Base-by-base conservation (phyloP, 2,888 invertebrate genomes). In the Xestoiulus laeticollis region DNA sequence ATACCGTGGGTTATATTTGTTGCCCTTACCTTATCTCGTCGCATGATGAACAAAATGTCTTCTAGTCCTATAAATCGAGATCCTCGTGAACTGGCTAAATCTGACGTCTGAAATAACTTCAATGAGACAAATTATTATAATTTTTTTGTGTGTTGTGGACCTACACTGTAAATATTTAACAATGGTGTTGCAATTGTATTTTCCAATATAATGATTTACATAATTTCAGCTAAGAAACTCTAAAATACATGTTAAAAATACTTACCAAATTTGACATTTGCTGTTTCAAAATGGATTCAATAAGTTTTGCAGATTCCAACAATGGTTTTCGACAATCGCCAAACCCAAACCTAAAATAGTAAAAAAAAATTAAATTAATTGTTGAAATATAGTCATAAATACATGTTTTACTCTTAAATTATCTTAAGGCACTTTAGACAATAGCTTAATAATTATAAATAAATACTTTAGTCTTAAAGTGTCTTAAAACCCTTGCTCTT, bases 321-420 rank as follows among this genome's bases (percentile, higher is more conserved):
- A 96, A 94, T 0, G 98, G 97, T 89, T 95, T 95, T 30, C 95
- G 94, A 90, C 96, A 95, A 91, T 98, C 98, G 0, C 98, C 98
- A 91, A 97, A 96, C n/a, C 97, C 97, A 90, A 96, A 96, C 97
- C 89, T 89, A 22, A 14, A 87, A 87, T 22, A 14, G n/a, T 12
- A 3, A 83, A 83, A 85, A 44, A 85, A 5, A 16, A 43, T 43
- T 8, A 43, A 43, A n/a, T n/a, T n/a, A n/a, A n/a, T n/a, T n/a
- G n/a, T n/a, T n/a, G n/a, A n/a, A n/a, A n/a, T n/a, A n/a, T n/a
- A n/a, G n/a, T n/a, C n/a, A n/a, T n/a, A n/a, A n/a, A n/a, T n/a
- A n/a, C n/a, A n/a, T n/a, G n/a, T n/a, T n/a, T n/a, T n/a, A n/a
- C n/a, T n/a, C n/a, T n/a, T n/a, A n/a, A n/a, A n/a, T n/a, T n/a